Base-by-base conservation (phyloP, 2,888 invertebrate genomes). In the Diploptera punctata region DNA sequence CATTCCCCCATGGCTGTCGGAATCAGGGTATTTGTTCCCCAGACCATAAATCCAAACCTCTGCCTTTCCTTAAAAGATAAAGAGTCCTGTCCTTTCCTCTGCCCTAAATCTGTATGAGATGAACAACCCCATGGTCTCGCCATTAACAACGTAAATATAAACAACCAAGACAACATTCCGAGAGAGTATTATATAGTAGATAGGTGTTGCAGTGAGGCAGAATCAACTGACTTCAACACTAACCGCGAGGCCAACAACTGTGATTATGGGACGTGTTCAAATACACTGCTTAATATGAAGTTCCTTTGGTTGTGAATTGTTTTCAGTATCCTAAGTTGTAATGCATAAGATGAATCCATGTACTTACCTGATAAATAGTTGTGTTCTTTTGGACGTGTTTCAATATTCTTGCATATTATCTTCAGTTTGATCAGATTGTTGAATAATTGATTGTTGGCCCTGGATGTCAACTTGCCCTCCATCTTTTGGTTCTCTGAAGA, bases 11-110 rank as follows among this genome's bases (percentile, higher is more conserved):
- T 38, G 67, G 57, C 49, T 67, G 65, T 67, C 67, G 71, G 71
- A 71, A 71, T 71, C 71, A 71, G 71, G 71, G 71, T 71, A 71
- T 71, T 67, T 57, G 57, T 60, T 71, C 54, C 71, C 71, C 29
- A 54, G 16, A 49, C 33, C 68, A 68, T 54, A 57, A 33, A 33
- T 16, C 67, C 67, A 18, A n/a, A n/a, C 24, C 57, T 33, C 10
- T 33, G 10, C 57, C 16, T 57, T 57, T 57, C 57, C 57, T 29
- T 16, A 21, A 52, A 52, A 52, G n/a, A 52, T n/a, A n/a, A n/a
- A n/a, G n/a, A n/a, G n/a, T n/a, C 33, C 33, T 33, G 33, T 7
- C 5, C 5, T 7, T 33, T 7, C 54, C 54, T 24, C 24, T 54
- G 24, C 65, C 65, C 47, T 10, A 19, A 24, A 65, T 44, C 47